Percentiles rank a stretch among this genome's conserved stretches.
These are phyloP conservation scores for Tineola bisselliella DNA, from an alignment of 2,888 invertebrate species.

Conservation along the genomic window DNA sequence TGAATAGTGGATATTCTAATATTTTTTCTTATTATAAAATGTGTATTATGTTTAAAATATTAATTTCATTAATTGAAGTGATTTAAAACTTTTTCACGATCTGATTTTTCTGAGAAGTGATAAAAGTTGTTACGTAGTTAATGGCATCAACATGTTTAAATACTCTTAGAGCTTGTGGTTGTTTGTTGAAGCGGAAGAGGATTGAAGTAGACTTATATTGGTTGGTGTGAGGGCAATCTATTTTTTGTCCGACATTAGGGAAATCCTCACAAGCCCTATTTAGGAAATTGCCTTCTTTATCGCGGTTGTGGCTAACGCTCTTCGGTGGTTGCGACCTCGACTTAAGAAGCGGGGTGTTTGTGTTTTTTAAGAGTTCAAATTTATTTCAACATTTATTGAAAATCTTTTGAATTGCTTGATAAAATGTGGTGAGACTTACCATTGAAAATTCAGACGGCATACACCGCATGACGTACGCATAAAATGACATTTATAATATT, in stretches of 20 bases:
- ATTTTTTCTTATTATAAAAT: too few species aligned
- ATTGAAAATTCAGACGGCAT: too few species aligned
- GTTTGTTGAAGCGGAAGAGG: constrained; percentile 1
- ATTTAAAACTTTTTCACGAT: too few species aligned
- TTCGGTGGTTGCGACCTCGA: constrained; percentile 18
- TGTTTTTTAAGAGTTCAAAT: constrained; percentile 4
- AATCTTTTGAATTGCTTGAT: neutral
- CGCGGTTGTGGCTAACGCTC: constrained; percentile 44
- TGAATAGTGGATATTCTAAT: too few species aligned
- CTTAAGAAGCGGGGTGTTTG: constrained; percentile 1
- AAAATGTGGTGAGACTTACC: too few species aligned
- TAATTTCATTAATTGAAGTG: too few species aligned
- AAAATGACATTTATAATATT: too few species aligned
- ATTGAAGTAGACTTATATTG: constrained; percentile 26
- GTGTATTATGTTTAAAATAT: too few species aligned
- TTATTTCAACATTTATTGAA: neutral
- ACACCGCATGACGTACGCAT: too few species aligned
- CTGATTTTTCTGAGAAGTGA: too few species aligned
- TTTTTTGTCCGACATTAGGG: constrained; percentile 52
- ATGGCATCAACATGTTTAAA: neutral
- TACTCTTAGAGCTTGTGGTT: neutral
- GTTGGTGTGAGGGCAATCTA: constrained; percentile 32
- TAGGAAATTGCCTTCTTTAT: constrained; percentile 58
- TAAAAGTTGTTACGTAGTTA: neutral
- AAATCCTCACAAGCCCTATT: constrained; percentile 57